Base-by-base conservation (phyloP, 2,888 invertebrate species). In the Copidosoma aretas region DNA sequence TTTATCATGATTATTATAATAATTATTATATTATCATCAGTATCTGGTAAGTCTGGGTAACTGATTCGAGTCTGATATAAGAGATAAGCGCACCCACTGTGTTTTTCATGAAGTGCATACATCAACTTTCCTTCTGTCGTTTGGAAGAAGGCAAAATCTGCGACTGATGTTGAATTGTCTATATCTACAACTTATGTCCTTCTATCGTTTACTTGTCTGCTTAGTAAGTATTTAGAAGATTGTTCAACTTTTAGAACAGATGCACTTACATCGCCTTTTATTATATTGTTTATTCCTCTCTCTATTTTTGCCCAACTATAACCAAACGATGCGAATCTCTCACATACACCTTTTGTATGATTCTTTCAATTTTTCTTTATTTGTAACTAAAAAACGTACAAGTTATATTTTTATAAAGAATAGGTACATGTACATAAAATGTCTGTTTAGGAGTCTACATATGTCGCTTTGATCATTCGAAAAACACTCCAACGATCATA, bases 281-380 rank as follows among this genome's bases (percentile, higher is more conserved):
- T 54, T 54, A 19, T 19, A 22, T 21, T 74, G 74, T 73, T 72
- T 64, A 68, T 73, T 73, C 71, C 54, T 71, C 14, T 49, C 46
- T 73, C 73, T 75, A 75, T 71, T 76, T 74, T 76, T 77, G 73
- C 76, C 75, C 73, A 75, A 73, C 62, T 71, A 71, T 32, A 32
- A 77, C 70, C 74, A 77, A 76, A 76, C 32, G 73, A 68, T 73
- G 57, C 58, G 58, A 68, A 74, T 74, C 69, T 74, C 73, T 73
- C 73, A 73, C 74, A 76, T 74, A 62, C 73, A 72, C 67, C 63
- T 75, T 74, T 72, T 70, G 74, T 67, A 71, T 73, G 72, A 73
- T 74, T 72, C 70, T 73, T 63, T 63, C 65, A 60, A 3, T 32
- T 32, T 32, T 32, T 32, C 8, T 32, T 32, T 32, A 32, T 32